Evolutionary conservation across 2,797 vertebrate genomes (phyloP), one percentile per base, ranked within the genome.

Genomic region (Eutrigla gurnardus): DNA sequence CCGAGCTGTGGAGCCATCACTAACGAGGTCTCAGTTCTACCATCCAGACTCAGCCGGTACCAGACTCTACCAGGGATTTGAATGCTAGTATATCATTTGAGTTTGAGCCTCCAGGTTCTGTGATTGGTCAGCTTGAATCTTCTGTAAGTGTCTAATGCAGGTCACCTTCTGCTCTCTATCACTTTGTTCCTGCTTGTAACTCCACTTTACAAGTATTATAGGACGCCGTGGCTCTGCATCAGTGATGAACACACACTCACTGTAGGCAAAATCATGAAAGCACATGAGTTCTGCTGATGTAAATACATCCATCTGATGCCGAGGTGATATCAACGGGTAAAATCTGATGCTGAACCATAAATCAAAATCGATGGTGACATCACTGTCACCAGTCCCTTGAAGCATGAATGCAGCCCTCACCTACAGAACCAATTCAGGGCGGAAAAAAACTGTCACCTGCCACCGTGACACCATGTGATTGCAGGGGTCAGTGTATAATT

Each of bases 141-240:
- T 25, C 25, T 25, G 1, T 2, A 25, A 25, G 25, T 25, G 25
- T 25, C 25, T 25, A 25, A 25, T 25, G 25, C 25, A 25, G 25
- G 25, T 25, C 2, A 25, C 25, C 1, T 25, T 25, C 25, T 25
- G 25, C 25, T 25, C 25, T 25, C 25, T 25, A 25, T 25, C 25
- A 25, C 25, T 25, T 25, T 25, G 1, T 25, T 25, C 25, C 45
- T 46, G 45, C 14, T 46, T 46, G 45, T 46, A 46, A 46, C 45
- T 47, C 45, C 17, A 47, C 45, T 47, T 47, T 47, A 47, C 45
- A 47, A 47, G 45, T 47, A 47, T 17, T 47, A 47, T 47, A 47
- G 45, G 14, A 0, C 15, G n/a, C 15, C 15, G n/a, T 47, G 7
- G 1, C 45, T 9, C 0, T 0, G 17, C 46, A 47, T n/a, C 46